Evolutionary conservation across 2,888 invertebrate species (phyloP).

Genomic region (Darwinula stevensoni): DNA sequence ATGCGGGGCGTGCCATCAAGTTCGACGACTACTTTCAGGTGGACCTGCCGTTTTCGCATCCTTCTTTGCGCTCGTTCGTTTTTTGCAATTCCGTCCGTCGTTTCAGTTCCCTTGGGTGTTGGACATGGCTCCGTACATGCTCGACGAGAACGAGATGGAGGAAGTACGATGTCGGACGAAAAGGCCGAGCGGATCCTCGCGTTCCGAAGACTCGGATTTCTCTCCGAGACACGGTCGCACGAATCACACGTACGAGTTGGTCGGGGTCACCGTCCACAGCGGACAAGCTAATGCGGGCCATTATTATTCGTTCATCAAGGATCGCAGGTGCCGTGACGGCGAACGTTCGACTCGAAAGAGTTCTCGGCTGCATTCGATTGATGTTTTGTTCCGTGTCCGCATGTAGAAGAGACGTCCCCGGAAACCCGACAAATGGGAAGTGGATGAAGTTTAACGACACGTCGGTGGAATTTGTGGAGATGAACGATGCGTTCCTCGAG

Average conservation of each 20-base stretch:
- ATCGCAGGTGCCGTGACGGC: conserved; percentile 11
- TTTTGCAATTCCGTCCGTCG: conserved; percentile 6
- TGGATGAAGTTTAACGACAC: conserved; percentile 24
- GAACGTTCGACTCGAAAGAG: too few species aligned
- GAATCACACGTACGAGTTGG: conserved; percentile 17
- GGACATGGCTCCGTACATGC: conserved; percentile 22
- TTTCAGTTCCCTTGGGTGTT: conserved; percentile 20
- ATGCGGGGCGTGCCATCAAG: conserved; percentile 19
- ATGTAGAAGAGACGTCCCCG: conserved; percentile 16
- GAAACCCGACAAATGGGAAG: conserved; percentile 16
- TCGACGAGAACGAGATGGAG: conserved; percentile 19
- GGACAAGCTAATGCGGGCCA: conserved; percentile 24
- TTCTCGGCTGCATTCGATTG: conserved; percentile 3
- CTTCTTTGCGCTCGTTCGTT: conserved; percentile 4
- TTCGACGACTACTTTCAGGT: conserved; percentile 22
- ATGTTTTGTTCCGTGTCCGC: not conserved
- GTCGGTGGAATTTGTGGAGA: conserved; percentile 19
- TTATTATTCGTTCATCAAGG: conserved; percentile 21
- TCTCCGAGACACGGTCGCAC: conserved; percentile 7
- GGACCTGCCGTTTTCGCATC: not conserved
- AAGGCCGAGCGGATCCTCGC: conserved; percentile 4
- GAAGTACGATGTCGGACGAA: conserved; percentile 9
- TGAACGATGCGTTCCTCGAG: conserved; percentile 18
- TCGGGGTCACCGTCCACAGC: conserved; percentile 22
- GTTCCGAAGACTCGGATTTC: conserved; percentile 5